phyloP scores from a whole-genome alignment of 2,797 vertebrate species.

The Zonotrichia albicollis region DNA sequence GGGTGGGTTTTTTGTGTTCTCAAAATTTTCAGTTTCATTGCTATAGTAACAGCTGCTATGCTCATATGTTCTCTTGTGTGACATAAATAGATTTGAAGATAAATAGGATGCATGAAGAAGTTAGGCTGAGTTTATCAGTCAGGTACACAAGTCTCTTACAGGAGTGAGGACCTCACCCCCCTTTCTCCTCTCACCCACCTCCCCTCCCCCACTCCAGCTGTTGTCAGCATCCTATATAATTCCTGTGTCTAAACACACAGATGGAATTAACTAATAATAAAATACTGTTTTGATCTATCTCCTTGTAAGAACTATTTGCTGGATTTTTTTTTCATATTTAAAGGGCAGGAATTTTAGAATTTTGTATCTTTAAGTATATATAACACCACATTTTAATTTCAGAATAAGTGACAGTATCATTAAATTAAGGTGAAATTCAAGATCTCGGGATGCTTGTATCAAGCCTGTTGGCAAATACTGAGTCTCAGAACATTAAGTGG shows the following conservation, averaged over 20 bases:
- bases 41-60: conserved; percentile 74
- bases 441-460: rapidly evolving
- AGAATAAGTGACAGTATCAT: not conserved
- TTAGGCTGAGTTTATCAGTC: conserved; percentile 23
- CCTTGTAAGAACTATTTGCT: not conserved
- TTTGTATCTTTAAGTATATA: not conserved
- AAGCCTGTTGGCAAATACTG: not conserved
- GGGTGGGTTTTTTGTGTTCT: conserved; percentile 47
- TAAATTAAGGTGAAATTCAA: not conserved
- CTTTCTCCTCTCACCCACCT: not conserved
- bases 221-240: not conserved
- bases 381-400: not conserved
- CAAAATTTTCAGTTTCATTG: conserved; percentile 70
- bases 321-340: not conserved
- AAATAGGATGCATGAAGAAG: conserved; percentile 55
- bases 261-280: not conserved
- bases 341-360: not conserved
- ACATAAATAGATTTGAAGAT: conserved; percentile 71
- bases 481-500: not conserved
- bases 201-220: not conserved
- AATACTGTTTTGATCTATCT: not conserved
- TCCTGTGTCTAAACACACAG: not conserved
- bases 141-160: conserved; percentile 46
- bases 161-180: not conserved
- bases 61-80: conserved; percentile 69